Base-by-base conservation (phyloP, 2,797 vertebrate genomes). In the Aldrovandia affinis region DNA sequence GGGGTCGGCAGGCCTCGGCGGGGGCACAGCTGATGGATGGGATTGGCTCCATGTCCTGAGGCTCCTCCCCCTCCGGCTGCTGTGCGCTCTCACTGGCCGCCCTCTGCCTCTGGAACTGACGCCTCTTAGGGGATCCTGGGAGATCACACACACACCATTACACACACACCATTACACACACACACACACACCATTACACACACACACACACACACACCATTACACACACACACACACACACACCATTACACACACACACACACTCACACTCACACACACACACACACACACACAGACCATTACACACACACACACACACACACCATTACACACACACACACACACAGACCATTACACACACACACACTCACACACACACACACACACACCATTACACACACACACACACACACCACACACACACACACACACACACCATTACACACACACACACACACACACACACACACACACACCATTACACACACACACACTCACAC, bases 91-190 rank as follows among this genome's bases (percentile, higher is more conserved):
- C 95, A 0, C 95, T 96, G 81, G 95, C 95, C 0, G 95, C 95
- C 42, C 95, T 90, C 90, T 96, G 95, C 7, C 95, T 90, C 90
- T 96, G 95, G 87, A 96, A 96, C 88, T 96, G 95, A n/a, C 94
- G 94, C 0, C 95, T 86, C 79, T 95, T 95, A 33, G 95, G 95
- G 1, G 95, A 96, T 2, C 95, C 95, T 94, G 70, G 9, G 70
- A 20, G 14, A 47, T 22, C 20, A 75, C 5, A 75, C 42, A 42
- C 12, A 75, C 5, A 9, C 70, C 2, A 8, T 44, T 8, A 75
- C 9, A 42, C 22, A 65, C 12, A 65, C n/a, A n/a, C n/a, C n/a
- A n/a, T n/a, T 5, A 7, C 28, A 65, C 22, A 65, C 25, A 65
- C 18, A 57, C 18, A 57, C 55, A 3, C 10, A 57, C 55, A 57